phyloP scores from a whole-genome alignment of 2,113 vertebrate genomes.

The Merops nubicus region DNA sequence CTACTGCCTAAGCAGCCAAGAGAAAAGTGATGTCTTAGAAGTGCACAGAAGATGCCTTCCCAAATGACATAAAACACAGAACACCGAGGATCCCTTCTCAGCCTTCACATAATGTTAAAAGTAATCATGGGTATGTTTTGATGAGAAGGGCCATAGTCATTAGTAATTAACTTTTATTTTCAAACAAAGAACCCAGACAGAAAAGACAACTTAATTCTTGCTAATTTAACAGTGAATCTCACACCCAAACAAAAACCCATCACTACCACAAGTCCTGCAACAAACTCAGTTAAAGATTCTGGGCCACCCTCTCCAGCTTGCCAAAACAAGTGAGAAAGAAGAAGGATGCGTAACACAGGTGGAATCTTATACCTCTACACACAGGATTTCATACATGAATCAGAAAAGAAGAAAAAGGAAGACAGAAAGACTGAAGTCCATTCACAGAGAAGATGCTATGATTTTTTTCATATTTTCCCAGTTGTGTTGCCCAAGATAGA shows the following conservation, averaged over 20 bases:
- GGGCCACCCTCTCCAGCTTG: neutral
- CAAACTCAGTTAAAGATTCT: neutral
- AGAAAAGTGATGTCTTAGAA: neutral
- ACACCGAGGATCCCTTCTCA: neutral
- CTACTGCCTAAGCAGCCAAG: conserved; percentile 45
- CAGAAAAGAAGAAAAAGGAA: neutral
- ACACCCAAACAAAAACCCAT: neutral
- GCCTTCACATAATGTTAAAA: neutral
- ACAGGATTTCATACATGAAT: neutral
- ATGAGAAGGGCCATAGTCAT: neutral
- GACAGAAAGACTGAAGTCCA: neutral
- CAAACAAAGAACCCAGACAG: neutral
- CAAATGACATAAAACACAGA: neutral
- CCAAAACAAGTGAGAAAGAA: neutral
- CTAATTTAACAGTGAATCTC: neutral
- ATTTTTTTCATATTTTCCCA: neutral
- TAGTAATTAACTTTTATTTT: neutral
- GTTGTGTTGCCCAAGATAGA: neutral
- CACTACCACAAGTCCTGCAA: fast-evolving
- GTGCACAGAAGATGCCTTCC: neutral
- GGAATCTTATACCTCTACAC: neutral
- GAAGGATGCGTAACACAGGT: neutral
- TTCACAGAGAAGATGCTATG: neutral
- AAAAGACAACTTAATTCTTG: neutral
- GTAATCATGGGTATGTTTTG: neutral